Evolutionary conservation across 2,113 vertebrate species (phyloP).

Genomic region (Xiphorhynchus elegans): DNA sequence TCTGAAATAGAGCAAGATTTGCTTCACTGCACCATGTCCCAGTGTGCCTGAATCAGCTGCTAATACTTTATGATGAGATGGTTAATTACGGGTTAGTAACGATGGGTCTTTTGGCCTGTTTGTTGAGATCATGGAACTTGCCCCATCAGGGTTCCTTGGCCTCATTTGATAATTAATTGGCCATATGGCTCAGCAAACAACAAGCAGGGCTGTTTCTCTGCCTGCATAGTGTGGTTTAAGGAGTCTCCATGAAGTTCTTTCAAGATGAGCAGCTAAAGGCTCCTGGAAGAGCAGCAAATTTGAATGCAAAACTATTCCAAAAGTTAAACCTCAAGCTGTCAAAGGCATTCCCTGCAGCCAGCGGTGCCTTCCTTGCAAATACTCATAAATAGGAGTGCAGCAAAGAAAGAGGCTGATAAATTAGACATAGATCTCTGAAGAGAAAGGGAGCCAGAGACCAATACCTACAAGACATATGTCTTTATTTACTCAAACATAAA

Average conservation of each 20-base stretch:
- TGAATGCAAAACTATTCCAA: background rate
- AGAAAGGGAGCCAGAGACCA: constrained; percentile 62
- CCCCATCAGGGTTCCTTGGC: background rate
- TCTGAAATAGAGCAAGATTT: background rate
- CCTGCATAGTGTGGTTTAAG: background rate
- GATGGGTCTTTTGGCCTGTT: background rate
- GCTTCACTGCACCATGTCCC: rapidly evolving
- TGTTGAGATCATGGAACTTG: background rate
- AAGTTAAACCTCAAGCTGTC: background rate
- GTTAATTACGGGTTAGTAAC: background rate
- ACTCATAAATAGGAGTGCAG: background rate
- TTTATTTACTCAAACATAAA: constrained; percentile 82
- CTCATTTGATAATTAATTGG: background rate
- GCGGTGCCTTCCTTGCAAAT: background rate
- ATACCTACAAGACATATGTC: constrained; percentile 76
- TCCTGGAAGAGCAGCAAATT: background rate
- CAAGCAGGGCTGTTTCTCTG: background rate
- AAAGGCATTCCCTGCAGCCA: background rate
- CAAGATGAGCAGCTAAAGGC: background rate
- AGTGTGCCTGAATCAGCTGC: background rate
- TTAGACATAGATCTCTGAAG: constrained; percentile 51
- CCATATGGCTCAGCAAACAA: background rate
- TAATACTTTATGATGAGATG: background rate
- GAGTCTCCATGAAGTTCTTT: background rate
- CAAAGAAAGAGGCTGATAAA: constrained; percentile 65